These are phyloP conservation scores for Notothenia coriiceps DNA, from an alignment of 2,113 vertebrate species.

Conservation along the genomic window DNA sequence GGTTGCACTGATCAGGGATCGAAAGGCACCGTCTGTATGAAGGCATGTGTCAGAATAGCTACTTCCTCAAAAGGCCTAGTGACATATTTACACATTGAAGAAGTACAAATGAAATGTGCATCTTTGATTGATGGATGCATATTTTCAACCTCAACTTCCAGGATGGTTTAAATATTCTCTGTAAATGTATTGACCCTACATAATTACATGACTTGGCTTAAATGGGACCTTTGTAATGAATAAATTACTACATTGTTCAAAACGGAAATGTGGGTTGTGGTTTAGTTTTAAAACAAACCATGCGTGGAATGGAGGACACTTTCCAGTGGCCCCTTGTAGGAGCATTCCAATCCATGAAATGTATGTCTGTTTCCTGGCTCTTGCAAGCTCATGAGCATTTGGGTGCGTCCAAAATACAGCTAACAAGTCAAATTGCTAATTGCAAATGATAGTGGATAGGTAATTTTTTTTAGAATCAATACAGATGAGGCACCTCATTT, in stretches of 20 bases:
- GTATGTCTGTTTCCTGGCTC: conserved; percentile 45
- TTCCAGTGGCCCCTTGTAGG: conserved; percentile 5
- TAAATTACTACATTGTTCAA: conserved; percentile 1
- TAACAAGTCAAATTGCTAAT: conserved; percentile 36
- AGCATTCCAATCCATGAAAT: conserved; percentile 44
- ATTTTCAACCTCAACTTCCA: background rate
- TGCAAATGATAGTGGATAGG: conserved; percentile 19
- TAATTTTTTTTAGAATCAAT: background rate
- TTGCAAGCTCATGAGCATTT: conserved; percentile 12
- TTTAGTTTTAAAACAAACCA: conserved; percentile 36
- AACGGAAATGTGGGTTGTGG: conserved; percentile 23
- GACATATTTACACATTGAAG: background rate
- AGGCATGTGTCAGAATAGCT: background rate
- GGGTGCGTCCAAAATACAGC: conserved; percentile 42
- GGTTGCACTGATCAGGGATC: background rate
- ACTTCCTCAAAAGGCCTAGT: background rate
- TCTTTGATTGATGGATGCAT: background rate
- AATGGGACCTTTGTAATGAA: conserved; percentile 4
- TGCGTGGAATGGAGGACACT: conserved; percentile 36
- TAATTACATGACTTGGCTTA: background rate
- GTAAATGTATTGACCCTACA: background rate
- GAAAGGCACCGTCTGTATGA: background rate
- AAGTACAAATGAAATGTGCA: background rate
- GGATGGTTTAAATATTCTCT: background rate
- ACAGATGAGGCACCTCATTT: background rate